Evolutionary conservation across 2,888 invertebrate genomes (phyloP), one percentile per base, ranked within the genome.

Genomic region (Leptinotarsa tumamoca): DNA sequence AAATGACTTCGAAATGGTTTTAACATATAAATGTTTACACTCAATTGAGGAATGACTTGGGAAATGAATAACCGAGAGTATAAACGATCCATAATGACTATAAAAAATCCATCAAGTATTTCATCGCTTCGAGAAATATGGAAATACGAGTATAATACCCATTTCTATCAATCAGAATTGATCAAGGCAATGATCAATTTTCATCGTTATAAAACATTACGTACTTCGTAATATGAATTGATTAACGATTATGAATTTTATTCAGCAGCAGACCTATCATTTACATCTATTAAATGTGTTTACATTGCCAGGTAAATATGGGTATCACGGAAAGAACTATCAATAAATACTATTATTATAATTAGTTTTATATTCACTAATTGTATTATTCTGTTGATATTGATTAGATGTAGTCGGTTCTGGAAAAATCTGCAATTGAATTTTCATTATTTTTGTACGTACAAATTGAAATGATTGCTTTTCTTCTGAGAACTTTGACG

Each of bases 251-350:
- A 67, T 27, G 67, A 56, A 74, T 70, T 67, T 43, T 13, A 74
- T 74, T 71, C 70, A 27, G 5, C 67, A 50, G 58, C 70, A 71
- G 74, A 74, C 74, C 50, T 74, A 74, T 71, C 21, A 70, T 74
- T 74, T 70, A 71, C 70, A 21, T 54, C 49, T 49, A 56, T 70
- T 21, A 58, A n/a, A 58, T 21, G 58, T 74, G 67, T 70, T 74
- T 74, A 66, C 70, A 63, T 63, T 73, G 50, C 15, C 58, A 14
- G 18, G 51, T 27, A 50, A 58, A 67, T 50, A 54, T 54, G 18
- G 67, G 43, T 61, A 72, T 67, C 50, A 56, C 15, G 17, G 50
- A 66, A 43, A 66, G 18, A 43, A 23, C 52, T 73, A 68, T 61
- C 58, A 73, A 73, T 73, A 73, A 68, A 73, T 63, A 15, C 33